A percentile compares a stretch with the other conserved stretches of the same genome.
Evolutionary conservation across 2,797 vertebrate species (phyloP).

Genomic region (Phylloscopus collybita): DNA sequence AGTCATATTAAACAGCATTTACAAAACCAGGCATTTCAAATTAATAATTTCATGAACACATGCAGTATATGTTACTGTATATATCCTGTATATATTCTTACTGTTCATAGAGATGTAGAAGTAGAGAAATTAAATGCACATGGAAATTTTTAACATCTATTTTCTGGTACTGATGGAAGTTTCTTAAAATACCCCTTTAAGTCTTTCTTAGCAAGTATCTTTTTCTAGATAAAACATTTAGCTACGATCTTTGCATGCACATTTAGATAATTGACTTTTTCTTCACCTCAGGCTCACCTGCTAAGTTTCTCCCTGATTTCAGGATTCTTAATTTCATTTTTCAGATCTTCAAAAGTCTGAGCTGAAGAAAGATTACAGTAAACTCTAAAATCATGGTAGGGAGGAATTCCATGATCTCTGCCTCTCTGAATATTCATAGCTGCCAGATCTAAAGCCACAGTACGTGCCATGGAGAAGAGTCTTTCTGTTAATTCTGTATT

Average conservation of each 20-base stretch:
- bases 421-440: constrained; percentile 98
- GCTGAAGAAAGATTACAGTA: constrained; percentile 94
- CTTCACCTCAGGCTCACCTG: constrained; percentile 80
- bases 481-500: constrained; percentile 96
- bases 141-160: background rate
- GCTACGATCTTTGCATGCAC: constrained; percentile 27
- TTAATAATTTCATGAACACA: background rate
- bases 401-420: constrained; percentile 94
- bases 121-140: background rate
- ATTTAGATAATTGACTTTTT: constrained; percentile 22
- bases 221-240: constrained; percentile 3
- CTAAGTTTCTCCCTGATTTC: constrained; percentile 90
- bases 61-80: background rate
- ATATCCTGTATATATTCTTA: background rate
- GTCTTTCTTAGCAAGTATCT: background rate
- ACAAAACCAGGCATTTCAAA: background rate
- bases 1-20: background rate
- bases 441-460: constrained; percentile 95
- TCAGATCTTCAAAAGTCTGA: constrained; percentile 91
- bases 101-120: background rate
- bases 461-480: constrained; percentile 96
- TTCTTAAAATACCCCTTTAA: background rate
- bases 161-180: background rate
- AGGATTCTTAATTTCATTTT: constrained; percentile 93
- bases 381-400: constrained; percentile 95